Conservation (phyloP, 2,113 vertebrate species). For the Rafetus swinhoei region DNA sequence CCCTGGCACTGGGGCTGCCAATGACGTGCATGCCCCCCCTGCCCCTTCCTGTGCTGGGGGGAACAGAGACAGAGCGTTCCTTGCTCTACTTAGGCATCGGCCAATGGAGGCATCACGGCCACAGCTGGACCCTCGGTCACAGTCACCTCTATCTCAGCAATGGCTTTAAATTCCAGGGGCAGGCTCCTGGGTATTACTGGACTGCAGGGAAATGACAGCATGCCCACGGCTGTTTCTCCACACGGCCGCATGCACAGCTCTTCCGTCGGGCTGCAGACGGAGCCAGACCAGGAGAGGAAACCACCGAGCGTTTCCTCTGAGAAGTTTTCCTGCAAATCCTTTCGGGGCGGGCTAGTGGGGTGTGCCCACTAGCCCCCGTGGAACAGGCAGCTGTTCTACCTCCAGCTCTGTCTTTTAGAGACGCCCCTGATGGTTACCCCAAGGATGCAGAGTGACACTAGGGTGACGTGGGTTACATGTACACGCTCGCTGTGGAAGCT, state of each 20-base stretch:
- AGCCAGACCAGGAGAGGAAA: background rate
- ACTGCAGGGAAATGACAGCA: background rate
- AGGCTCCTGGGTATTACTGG: background rate
- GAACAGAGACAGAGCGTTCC: background rate
- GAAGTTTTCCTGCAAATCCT: background rate
- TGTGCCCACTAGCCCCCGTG: background rate
- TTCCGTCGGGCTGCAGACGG: background rate
- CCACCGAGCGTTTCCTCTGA: no score
- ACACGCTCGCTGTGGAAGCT: background rate
- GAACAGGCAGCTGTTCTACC: background rate
- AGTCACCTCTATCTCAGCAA: background rate
- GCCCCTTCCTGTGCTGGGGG: background rate
- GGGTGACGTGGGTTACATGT: background rate
- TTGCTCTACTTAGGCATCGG: background rate
- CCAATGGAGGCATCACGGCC: background rate
- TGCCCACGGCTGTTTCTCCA: background rate
- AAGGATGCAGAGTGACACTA: background rate
- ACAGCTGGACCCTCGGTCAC: background rate
- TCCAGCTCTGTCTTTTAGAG: background rate
- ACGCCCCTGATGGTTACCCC: background rate
- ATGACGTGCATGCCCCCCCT: no score
- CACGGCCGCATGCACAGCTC: background rate
- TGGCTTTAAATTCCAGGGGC: background rate
- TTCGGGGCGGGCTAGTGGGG: background rate
- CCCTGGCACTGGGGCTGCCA: no score